Conservation (phyloP, 2,888 invertebrate genomes). For the Tetranychus piercei region DNA sequence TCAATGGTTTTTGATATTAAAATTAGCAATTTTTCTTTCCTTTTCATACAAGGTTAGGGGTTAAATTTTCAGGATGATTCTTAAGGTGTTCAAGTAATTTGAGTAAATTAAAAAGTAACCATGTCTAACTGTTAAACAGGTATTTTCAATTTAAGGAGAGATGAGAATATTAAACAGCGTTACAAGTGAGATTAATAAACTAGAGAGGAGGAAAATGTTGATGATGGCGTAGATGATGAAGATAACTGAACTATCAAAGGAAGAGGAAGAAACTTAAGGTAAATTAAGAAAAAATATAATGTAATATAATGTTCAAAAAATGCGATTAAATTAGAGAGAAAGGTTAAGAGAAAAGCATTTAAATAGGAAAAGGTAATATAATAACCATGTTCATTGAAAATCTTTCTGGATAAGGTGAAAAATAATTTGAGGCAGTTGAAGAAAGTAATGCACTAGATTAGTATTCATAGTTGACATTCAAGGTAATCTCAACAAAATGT, state of each 20-base stretch:
- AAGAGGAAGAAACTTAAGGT: background rate
- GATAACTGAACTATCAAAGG: background rate
- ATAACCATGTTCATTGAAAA: too few relatives aligned
- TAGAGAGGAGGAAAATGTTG: background rate
- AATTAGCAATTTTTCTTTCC: background rate
- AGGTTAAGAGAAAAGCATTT: too few relatives aligned
- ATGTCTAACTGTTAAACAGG: background rate
- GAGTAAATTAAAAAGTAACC: background rate
- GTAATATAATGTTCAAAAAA: background rate
- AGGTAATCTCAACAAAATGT: too few relatives aligned
- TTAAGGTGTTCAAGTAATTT: background rate
- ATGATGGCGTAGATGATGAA: background rate
- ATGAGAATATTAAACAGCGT: background rate
- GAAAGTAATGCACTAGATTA: too few relatives aligned
- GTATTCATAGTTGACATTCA: too few relatives aligned
- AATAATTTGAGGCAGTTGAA: too few relatives aligned
- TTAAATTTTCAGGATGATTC: background rate
- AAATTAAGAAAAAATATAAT: background rate
- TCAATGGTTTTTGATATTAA: background rate
- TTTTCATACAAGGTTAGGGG: background rate
- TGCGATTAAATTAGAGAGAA: background rate
- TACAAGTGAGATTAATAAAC: too few relatives aligned
- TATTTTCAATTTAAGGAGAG: background rate
- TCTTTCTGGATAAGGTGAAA: too few relatives aligned
- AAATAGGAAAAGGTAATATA: background rate